Base-by-base conservation (phyloP, 2,113 vertebrate genomes). In the Pelvicachromis taeniatus region DNA sequence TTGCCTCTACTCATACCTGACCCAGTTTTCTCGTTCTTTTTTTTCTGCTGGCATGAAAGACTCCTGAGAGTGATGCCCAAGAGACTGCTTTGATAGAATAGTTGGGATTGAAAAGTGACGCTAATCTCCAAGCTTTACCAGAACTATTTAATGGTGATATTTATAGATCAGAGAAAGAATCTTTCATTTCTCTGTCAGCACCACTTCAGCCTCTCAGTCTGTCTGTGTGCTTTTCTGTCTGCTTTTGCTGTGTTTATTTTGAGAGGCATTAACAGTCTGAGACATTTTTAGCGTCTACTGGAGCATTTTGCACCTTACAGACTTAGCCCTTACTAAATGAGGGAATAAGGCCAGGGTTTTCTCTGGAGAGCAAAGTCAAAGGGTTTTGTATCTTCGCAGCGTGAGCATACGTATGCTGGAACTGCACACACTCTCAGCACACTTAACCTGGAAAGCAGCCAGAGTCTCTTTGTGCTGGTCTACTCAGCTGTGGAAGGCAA, bases 391-490 rank as follows among this genome's bases (percentile, higher is more conserved):
- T 87, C 80, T 56, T 83, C 81, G 79, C 89, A 86, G 88, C 70
- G 1, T 88, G 87, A 85, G 48, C 31, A 61, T 77, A 19, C 82
- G 85, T 85, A 61, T 86, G 77, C 77, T 81, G 82, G 85, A 90
- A 84, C 81, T 35, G 58, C 54, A 33, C n/a, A 65, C 77, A 78
- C 19, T 29, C 68, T 73, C 59, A 7, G 75, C 80, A 88, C 83
- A 84, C 63, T 87, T 89, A 79, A 90, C 80, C 87, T 95, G 93
- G 93, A 94, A 78, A 29, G 83, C 70, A 73, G 90, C 93, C 91
- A 88, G 88, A 29, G 52, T 48, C 6, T 85, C 90, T 94, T 95
- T 94, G 94, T 94, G 48, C 86, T 8, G 80, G 78, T 61, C 88
- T 82, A 65, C 88, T 94, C 85, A 79, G 86, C 89, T 91, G 92